Conservation (phyloP, 1,140 invertebrate species). For the Elymnias hypermnestra region DNA sequence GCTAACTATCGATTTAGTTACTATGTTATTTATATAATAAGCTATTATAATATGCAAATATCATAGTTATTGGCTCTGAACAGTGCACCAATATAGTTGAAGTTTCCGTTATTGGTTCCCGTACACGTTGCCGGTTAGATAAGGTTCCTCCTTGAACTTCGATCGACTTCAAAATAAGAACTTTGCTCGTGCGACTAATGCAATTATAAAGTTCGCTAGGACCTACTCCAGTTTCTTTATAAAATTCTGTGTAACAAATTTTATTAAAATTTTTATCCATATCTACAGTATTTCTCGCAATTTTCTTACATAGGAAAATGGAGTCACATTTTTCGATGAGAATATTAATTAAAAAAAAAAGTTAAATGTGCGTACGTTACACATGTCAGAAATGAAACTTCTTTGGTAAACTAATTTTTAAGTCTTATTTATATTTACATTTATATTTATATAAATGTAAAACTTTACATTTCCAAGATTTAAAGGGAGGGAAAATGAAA, state of each 20-base stretch:
- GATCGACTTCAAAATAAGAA: conserved; percentile 37
- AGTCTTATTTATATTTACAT: too few species aligned
- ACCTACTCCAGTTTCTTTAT: conserved; percentile 6
- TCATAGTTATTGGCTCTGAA: not conserved
- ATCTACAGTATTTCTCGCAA: not conserved
- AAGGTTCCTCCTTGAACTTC: conserved; percentile 26
- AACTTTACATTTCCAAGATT: too few species aligned
- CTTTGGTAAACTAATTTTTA: too few species aligned
- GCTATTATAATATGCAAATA: not conserved
- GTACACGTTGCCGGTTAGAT: conserved; percentile 29
- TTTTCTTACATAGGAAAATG: too few species aligned
- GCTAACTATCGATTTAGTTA: too few species aligned
- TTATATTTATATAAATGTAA: too few species aligned
- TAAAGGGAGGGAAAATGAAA: too few species aligned
- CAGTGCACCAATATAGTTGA: conserved; percentile 6
- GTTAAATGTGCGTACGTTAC: too few species aligned
- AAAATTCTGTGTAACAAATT: not conserved
- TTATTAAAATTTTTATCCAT: too few species aligned
- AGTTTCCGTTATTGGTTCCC: conserved; percentile 25
- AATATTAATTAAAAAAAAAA: too few species aligned
- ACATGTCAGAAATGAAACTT: too few species aligned
- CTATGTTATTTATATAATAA: not conserved
- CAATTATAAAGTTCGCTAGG: conserved; percentile 31
- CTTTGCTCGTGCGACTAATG: conserved; percentile 26
- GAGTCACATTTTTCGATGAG: too few species aligned